Conservation (phyloP, 2,888 invertebrate species). For the Trachelus stipa region DNA sequence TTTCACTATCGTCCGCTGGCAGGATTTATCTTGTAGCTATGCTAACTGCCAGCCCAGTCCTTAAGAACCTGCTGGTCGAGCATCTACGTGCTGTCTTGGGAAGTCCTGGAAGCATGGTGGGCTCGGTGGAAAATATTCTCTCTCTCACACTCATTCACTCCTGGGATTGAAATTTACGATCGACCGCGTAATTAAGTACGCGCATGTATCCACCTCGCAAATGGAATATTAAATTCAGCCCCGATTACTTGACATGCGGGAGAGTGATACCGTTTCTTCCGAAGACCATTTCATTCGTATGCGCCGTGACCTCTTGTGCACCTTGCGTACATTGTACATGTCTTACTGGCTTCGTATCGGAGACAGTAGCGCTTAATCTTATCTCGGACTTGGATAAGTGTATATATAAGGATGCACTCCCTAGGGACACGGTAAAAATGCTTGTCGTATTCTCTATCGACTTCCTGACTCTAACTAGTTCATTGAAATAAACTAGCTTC, state of each 20-base stretch:
- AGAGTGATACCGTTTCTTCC: conserved; percentile 1
- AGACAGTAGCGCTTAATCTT: not conserved
- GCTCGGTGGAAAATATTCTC: not conserved
- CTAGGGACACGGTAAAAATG: not conserved
- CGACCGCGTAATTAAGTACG: not conserved
- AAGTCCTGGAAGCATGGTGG: not conserved
- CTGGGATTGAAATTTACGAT: not conserved
- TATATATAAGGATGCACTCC: not conserved
- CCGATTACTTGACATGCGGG: not conserved
- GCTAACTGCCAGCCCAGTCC: too few relatives aligned
- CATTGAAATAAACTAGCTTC: not conserved
- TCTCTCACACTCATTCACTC: not conserved
- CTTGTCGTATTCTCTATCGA: not conserved
- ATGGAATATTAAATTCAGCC: conserved; percentile 3
- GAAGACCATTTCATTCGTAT: conserved; percentile 5
- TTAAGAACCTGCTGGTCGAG: not conserved
- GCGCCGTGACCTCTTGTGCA: not conserved
- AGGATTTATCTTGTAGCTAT: too few relatives aligned
- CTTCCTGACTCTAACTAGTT: not conserved
- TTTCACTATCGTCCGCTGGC: not conserved
- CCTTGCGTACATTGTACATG: not conserved
- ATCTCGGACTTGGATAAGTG: not conserved
- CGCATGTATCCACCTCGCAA: conserved; percentile 2
- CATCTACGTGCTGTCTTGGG: not conserved
- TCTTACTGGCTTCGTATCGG: not conserved